Percentiles rank a stretch among this genome's conserved stretches.
Evolutionary conservation across 1,140 invertebrate genomes (phyloP).

Genomic region (Dryas iulia): DNA sequence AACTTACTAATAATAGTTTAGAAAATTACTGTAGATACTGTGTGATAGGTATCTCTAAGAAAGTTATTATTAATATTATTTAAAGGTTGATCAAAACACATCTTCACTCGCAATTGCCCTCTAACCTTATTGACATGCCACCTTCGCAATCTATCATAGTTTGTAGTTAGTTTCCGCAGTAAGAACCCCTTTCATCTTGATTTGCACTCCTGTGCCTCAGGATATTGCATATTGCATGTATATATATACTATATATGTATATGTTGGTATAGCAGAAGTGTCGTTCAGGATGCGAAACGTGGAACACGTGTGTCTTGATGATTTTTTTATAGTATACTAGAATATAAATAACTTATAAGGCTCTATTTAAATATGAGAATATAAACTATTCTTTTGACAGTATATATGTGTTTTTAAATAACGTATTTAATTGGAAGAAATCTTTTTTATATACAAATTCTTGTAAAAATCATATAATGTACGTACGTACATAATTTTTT

Average conservation of each 20-base stretch:
- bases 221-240: conserved; percentile 20
- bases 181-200: conserved; percentile 9
- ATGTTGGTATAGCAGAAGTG: not conserved
- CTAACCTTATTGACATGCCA: not conserved
- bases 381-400: not conserved
- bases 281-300: not conserved
- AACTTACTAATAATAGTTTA: too few species aligned
- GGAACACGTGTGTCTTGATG: not conserved
- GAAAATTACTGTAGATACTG: too few species aligned
- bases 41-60: too few species aligned
- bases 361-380: not conserved
- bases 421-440: too few species aligned
- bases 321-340: not conserved
- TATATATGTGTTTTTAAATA: too few species aligned
- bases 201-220: conserved; percentile 14
- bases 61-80: too few species aligned
- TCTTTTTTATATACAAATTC: too few species aligned
- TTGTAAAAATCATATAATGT: too few species aligned
- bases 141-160: conserved; percentile 7
- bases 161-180: conserved; percentile 3
- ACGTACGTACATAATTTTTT: too few species aligned
- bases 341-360: not conserved
- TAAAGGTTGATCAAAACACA: too few species aligned
- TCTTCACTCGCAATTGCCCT: not conserved
- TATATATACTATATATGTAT: not conserved